phyloP scores from a whole-genome alignment of 2,113 vertebrate species.

The Brachionichthys hirsutus region DNA sequence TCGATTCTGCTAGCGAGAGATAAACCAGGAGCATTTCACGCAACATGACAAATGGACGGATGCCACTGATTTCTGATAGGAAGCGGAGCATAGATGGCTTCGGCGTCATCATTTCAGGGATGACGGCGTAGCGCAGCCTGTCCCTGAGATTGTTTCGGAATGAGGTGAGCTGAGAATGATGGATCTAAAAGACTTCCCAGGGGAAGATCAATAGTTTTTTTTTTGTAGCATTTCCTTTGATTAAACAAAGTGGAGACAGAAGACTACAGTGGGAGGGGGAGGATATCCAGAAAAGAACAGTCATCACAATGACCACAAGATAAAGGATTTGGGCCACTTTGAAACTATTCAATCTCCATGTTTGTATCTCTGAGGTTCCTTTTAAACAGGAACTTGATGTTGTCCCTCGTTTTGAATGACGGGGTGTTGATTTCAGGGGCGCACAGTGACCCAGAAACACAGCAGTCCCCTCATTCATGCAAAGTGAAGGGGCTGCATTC shows the following conservation, averaged over 20 bases:
- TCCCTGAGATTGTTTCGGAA: not conserved
- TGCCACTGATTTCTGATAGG: not conserved
- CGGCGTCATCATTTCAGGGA: conserved; percentile 7
- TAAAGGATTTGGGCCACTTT: not conserved
- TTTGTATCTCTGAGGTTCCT: conserved; percentile 6
- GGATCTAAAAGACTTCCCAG: not conserved
- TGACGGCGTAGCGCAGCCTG: not conserved
- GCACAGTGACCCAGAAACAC: conserved; percentile 68
- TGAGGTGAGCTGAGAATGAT: not conserved
- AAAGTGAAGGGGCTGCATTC: conserved; percentile 55
- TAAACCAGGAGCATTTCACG: too few relatives aligned
- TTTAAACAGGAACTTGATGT: conserved; percentile 23
- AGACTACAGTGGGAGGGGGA: not conserved
- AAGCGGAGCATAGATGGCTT: conserved; percentile 1
- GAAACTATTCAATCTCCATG: not conserved
- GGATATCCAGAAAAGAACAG: not conserved
- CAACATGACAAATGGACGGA: too few relatives aligned
- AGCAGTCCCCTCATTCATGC: conserved; percentile 49
- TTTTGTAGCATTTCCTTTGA: conserved; percentile 1
- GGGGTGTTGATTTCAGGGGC: conserved; percentile 65
- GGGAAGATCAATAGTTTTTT: too few relatives aligned
- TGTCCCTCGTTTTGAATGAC: conserved; percentile 17
- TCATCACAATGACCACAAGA: not conserved
- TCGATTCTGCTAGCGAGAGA: too few relatives aligned
- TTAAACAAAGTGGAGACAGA: conserved; percentile 6